Evolutionary conservation across 2,888 invertebrate genomes (phyloP), one percentile per base, ranked within the genome.

Genomic region (Caenorhabditis sp.): DNA sequence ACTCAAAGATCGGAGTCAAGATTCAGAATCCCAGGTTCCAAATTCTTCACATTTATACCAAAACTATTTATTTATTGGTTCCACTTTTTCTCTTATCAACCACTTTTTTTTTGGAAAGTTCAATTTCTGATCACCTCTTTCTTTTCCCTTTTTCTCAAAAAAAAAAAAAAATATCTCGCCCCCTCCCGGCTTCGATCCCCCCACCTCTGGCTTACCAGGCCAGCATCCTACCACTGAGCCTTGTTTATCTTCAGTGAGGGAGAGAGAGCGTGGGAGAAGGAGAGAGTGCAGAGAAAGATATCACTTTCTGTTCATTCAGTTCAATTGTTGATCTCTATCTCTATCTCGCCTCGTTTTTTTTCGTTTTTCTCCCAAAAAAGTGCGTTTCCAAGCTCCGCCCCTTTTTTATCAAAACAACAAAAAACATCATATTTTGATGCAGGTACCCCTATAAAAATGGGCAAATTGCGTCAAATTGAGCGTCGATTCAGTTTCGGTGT

Each of bases 401-500:
- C 4, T 10, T 7, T 10, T 31, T 10, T 7, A 31, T 10, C 4
- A 31, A 4, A 31, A 7, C 31, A 31, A 31, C 4, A 10, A 4
- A 31, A 31, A 31, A 31, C 31, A 21, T 53, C 57, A 31, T 26
- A n/a, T 57, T 57, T 57, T 36, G 20, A 27, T 27, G 20, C 26
- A 21, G 26, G 1, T 17, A 1, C 14, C 3, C 7, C 20, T 64
- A 65, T 62, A 63, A 66, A 63, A 73, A 76, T 76, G 76, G 71
- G 68, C 43, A 68, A 67, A 27, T 68, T 70, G 20, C 66, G 67
- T 57, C 62, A 61, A 56, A 66, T 68, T 53, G 76, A 76, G 59
- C 63, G 69, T 61, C 68, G 66, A 50, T 76, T 71, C 59, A 52
- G 63, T 17, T 76, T 76, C n/a, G 76, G 76, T 17, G 26, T 69